These are phyloP conservation scores for Danaus chrysippus DNA, from an alignment of 2,888 invertebrate species.

Conservation along the genomic window DNA sequence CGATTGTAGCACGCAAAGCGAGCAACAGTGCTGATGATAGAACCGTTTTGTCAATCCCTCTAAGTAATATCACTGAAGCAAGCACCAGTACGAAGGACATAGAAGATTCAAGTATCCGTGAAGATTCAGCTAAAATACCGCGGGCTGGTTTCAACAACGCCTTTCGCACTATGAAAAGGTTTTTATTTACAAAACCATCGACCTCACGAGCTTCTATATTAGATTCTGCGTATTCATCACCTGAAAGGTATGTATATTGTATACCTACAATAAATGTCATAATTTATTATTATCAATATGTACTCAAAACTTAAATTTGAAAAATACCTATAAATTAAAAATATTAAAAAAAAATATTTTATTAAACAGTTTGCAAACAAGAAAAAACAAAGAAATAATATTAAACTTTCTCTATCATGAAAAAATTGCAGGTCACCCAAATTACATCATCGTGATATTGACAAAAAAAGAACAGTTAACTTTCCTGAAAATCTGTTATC, in stretches of 20 bases:
- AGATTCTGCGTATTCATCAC: constrained; percentile 45
- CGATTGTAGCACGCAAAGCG: constrained; percentile 9
- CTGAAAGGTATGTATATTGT: constrained; percentile 42
- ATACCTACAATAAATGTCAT: background rate
- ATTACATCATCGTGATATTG: constrained; percentile 38
- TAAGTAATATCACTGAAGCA: constrained; percentile 26
- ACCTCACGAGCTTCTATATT: constrained; percentile 40
- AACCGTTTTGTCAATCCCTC: constrained; percentile 7
- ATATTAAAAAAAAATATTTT: too few species aligned
- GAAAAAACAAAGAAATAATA: too few species aligned
- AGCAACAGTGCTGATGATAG: constrained; percentile 11
- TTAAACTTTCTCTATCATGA: too few species aligned
- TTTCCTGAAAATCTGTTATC: constrained; percentile 59
- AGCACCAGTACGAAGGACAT: constrained; percentile 18
- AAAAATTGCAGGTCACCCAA: constrained; percentile 42
- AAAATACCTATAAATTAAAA: too few species aligned
- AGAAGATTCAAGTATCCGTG: constrained; percentile 31
- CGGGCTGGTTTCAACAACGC: constrained; percentile 54
- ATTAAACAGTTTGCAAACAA: too few species aligned
- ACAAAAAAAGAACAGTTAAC: constrained; percentile 58
- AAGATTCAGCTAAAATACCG: constrained; percentile 43
- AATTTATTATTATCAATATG: too few species aligned
- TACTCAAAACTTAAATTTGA: too few species aligned
- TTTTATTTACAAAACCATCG: constrained; percentile 43
- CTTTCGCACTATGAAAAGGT: constrained; percentile 51